Percentiles rank a stretch among this genome's conserved stretches.
Conservation (phyloP, 2,888 invertebrate genomes). For the Germaria angustata region DNA sequence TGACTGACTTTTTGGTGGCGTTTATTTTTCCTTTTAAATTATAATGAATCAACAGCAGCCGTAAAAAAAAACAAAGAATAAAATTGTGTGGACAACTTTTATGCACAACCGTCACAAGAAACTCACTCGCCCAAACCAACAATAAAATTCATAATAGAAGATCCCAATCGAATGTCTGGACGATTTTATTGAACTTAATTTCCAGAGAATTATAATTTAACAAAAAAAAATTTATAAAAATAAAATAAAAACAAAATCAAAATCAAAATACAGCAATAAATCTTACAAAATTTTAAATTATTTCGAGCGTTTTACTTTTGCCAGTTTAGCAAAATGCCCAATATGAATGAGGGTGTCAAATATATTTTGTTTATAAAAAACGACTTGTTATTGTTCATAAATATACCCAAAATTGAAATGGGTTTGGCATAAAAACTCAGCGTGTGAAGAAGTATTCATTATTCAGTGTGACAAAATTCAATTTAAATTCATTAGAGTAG, state of each 20-base stretch:
- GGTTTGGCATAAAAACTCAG: no score
- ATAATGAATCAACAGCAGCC: slow-evolving; percentile 15
- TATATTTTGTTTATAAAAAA: no score
- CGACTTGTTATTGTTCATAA: no score
- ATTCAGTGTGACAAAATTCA: no score
- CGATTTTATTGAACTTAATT: slow-evolving; percentile 62
- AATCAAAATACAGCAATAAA: no score
- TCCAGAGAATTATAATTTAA: slow-evolving; percentile 49
- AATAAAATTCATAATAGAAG: slow-evolving; percentile 40
- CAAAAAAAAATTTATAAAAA: neutral
- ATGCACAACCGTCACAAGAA: slow-evolving; percentile 24
- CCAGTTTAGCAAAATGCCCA: neutral
- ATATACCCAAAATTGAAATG: no score
- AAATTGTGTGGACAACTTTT: slow-evolving; percentile 23
- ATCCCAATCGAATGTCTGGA: slow-evolving; percentile 63
- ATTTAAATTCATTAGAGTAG: no score
- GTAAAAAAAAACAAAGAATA: neutral
- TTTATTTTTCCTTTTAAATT: neutral
- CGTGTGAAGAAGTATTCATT: no score
- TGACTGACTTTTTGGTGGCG: slow-evolving; percentile 17
- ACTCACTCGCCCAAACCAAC: neutral
- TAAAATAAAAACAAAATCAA: neutral
- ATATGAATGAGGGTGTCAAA: neutral
- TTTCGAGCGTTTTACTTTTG: neutral
- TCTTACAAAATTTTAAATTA: neutral